A percentile compares a stretch with the other conserved stretches of the same genome.
Conservation (phyloP, 2,888 invertebrate species). For the Sminthurinus aureus region DNA sequence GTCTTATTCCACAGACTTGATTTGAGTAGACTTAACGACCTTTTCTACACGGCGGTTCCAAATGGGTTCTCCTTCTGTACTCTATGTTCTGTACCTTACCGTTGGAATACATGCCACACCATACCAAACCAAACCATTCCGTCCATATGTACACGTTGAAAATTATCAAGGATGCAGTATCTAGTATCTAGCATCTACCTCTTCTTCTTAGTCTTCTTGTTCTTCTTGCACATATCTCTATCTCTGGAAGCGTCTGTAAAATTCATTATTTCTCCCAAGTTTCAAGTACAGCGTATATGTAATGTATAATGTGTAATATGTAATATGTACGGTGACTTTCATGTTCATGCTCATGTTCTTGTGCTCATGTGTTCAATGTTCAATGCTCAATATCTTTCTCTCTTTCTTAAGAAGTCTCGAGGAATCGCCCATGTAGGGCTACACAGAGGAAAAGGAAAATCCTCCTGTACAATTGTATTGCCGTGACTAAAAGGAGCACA, state of each 20-base stretch:
- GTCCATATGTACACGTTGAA: constrained; percentile 14
- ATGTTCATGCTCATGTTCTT: neutral
- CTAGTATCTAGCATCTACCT: too few relatives aligned
- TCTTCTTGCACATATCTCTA: constrained; percentile 6
- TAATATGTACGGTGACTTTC: too few relatives aligned
- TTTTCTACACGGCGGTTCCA: constrained; percentile 48
- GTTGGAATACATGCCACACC: too few relatives aligned
- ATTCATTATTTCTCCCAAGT: constrained; percentile 21
- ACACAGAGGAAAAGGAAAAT: neutral
- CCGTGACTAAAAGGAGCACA: constrained; percentile 6
- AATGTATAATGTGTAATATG: too few relatives aligned
- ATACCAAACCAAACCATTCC: too few relatives aligned
- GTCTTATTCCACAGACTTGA: constrained; percentile 19
- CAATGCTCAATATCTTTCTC: constrained; percentile 11
- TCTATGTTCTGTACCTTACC: too few relatives aligned
- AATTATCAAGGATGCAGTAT: constrained; percentile 39
- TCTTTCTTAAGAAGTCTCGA: neutral
- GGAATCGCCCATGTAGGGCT: too few relatives aligned
- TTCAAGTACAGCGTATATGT: too few relatives aligned
- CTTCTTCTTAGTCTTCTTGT: neutral
- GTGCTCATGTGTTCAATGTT: neutral
- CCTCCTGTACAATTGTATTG: constrained; percentile 5
- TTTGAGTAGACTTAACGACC: constrained; percentile 51
- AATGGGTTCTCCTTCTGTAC: constrained; percentile 40
- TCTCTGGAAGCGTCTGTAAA: constrained; percentile 23